A percentile compares a stretch with the other conserved stretches of the same genome.
These are phyloP conservation scores for Teleopsis dalmanni DNA, from an alignment of 1,140 invertebrate genomes.

Conservation along the genomic window DNA sequence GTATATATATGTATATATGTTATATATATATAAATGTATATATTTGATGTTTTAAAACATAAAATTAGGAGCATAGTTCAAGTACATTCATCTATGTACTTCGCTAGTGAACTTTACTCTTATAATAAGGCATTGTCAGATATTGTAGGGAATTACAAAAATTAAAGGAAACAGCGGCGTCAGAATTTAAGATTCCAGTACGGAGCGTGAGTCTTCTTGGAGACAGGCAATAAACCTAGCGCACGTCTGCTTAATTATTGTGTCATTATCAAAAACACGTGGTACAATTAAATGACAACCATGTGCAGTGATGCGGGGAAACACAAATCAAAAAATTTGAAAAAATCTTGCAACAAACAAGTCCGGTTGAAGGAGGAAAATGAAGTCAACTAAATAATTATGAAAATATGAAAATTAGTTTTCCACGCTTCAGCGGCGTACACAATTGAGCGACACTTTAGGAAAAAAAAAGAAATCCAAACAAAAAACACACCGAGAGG, in stretches of 20 bases:
- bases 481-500: neutral
- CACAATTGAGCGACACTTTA: constrained; percentile 8
- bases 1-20: no score
- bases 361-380: neutral
- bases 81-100: no score
- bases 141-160: no score
- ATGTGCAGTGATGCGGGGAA: neutral
- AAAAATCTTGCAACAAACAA: constrained; percentile 1
- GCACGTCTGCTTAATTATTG: constrained; percentile 7
- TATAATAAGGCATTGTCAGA: no score
- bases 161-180: no score
- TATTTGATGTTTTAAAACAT: no score
- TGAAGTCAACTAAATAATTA: neutral
- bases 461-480: neutral
- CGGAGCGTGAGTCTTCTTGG: no score
- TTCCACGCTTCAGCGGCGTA: constrained; percentile 10
- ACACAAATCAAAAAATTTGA: constrained; percentile 6
- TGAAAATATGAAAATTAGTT: constrained; percentile 13
- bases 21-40: no score
- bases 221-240: no score
- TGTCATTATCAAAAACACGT: constrained; percentile 12
- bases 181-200: no score
- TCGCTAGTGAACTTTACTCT: no score
- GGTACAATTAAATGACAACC: neutral
- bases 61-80: no score